A percentile compares a stretch with the other conserved stretches of the same genome.
Evolutionary conservation across 2,888 invertebrate genomes (phyloP).

Genomic region (Epinotia bilunana): DNA sequence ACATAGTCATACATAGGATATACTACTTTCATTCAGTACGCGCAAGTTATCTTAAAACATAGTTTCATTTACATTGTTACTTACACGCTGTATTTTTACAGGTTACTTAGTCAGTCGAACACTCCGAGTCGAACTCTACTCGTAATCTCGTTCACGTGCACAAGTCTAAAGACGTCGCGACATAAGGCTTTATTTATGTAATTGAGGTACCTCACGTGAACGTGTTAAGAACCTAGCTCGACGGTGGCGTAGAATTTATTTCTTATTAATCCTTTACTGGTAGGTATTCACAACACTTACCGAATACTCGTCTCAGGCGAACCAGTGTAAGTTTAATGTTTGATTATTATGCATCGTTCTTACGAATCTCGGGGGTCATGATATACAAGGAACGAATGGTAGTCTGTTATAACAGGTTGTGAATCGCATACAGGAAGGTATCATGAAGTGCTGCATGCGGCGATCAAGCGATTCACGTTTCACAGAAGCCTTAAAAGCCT

Average conservation of each 20-base stretch:
- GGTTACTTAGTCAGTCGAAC: no score
- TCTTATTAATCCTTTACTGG: constrained; percentile 10
- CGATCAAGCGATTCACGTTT: constrained; percentile 50
- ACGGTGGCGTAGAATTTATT: neutral
- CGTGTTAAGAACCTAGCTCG: neutral
- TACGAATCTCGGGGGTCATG: neutral
- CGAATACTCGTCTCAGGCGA: neutral
- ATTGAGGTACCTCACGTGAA: no score
- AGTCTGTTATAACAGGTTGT: no score
- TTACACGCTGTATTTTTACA: no score
- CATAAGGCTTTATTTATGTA: no score
- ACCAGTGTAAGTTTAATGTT: neutral
- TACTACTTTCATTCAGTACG: no score
- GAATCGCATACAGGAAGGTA: neutral
- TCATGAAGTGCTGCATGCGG: constrained; percentile 20
- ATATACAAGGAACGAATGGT: neutral
- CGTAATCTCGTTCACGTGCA: no score
- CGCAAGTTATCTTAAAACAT: no score
- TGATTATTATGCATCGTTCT: neutral
- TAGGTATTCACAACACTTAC: neutral
- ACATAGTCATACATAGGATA: no score
- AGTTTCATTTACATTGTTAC: no score
- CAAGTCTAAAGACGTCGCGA: no score
- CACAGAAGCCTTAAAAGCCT: constrained; percentile 58
- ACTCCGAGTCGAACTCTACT: no score